Evolutionary conservation across 92 coral and sea anemone genomes (phyloP).

Genomic region (Hydrozoanthus gracilis): DNA sequence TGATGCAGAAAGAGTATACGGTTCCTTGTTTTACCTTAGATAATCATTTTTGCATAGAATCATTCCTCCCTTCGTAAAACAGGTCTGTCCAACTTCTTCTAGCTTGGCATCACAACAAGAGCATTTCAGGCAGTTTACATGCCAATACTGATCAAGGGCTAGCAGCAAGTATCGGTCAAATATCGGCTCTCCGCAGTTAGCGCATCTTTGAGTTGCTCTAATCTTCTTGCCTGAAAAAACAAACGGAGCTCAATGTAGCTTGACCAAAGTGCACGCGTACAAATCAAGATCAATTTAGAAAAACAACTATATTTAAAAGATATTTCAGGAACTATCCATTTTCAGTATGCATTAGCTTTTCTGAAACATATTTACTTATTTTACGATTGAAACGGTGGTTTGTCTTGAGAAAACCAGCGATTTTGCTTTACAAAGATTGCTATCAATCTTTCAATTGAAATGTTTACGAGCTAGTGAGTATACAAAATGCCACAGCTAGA

Average conservation of each 20-base stretch:
- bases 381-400: background rate
- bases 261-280: background rate
- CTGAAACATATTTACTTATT: background rate
- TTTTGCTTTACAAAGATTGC: slow-evolving; percentile 1
- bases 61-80: slow-evolving; percentile 66
- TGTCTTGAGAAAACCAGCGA: background rate
- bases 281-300: slow-evolving; percentile 6
- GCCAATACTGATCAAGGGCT: slow-evolving; percentile 68
- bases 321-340: background rate
- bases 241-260: slow-evolving; percentile 21
- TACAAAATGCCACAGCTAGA: slow-evolving; percentile 43
- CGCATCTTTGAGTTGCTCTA: slow-evolving; percentile 55
- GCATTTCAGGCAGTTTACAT: slow-evolving; percentile 64
- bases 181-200: slow-evolving; percentile 62
- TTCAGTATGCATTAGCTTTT: background rate
- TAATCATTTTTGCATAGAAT: slow-evolving; percentile 61
- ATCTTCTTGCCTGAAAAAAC: slow-evolving; percentile 32
- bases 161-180: slow-evolving; percentile 55
- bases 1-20: background rate
- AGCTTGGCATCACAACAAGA: slow-evolving; percentile 61
- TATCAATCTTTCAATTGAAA: slow-evolving; percentile 39
- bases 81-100: slow-evolving; percentile 61
- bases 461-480: slow-evolving; percentile 39
- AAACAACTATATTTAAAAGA: slow-evolving; percentile 22
- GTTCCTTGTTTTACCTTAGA: slow-evolving; percentile 41